Percentiles rank a stretch among this genome's conserved stretches.
phyloP scores from a whole-genome alignment of 92 coral and sea anemone species.

The Hydrozoanthus gracilis region DNA sequence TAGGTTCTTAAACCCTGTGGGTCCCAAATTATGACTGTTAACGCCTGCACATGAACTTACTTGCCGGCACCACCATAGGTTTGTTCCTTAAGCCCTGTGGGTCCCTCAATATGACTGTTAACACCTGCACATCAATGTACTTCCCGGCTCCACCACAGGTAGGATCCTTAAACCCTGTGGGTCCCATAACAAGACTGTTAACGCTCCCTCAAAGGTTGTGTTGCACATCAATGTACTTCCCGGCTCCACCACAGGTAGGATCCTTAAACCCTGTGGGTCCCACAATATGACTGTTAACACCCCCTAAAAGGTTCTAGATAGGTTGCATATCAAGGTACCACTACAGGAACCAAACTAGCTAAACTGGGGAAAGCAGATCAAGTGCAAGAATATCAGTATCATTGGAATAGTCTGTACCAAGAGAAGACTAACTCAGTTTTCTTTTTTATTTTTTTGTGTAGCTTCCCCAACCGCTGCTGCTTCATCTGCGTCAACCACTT shows the following conservation, averaged over 20 bases:
- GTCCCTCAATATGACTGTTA: conserved; percentile 13
- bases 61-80: conserved; percentile 36
- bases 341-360: too few species aligned
- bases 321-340: not conserved
- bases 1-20: not conserved
- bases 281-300: conserved; percentile 10
- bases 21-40: conserved; percentile 9
- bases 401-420: too few species aligned
- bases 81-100: not conserved
- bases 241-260: not conserved
- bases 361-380: not conserved
- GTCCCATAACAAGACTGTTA: conserved; percentile 15
- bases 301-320: not conserved
- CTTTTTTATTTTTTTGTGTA: not conserved
- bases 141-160: conserved; percentile 39
- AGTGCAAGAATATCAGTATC: not conserved
- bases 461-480: conserved; percentile 13
- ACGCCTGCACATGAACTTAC: conserved; percentile 28
- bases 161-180: not conserved
- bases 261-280: not conserved
- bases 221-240: conserved; percentile 3
- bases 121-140: conserved; percentile 32
- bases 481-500: not conserved
- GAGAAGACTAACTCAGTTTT: too few species aligned
- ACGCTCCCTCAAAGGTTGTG: too few species aligned